Base-by-base conservation (phyloP, 2,888 invertebrate genomes). In the Mystacides longicornis region DNA sequence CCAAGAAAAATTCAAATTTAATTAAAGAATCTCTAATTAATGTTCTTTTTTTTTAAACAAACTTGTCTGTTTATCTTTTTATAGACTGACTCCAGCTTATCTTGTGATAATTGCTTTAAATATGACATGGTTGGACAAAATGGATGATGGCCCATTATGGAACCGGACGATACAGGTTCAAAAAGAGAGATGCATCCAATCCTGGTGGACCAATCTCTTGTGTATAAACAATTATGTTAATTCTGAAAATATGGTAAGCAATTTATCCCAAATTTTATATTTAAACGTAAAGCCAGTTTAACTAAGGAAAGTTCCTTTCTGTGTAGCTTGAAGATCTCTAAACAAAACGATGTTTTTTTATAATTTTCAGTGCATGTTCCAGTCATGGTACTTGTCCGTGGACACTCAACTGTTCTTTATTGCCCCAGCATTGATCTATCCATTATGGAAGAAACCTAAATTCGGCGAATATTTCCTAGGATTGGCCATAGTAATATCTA, bases 71-170 rank as follows among this genome's bases (percentile, higher is more conserved):
- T 37, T n/a, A 7, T 37, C 37, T 37, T 18, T 51, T 52, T 73
- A 48, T 67, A 86, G 86, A 63, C 76, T 89, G 59, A 88, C 88
- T 11, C 89, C 89, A 49, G 83, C 86, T 0, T 89, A 89, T 64
- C 66, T 82, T 55, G 79, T 87, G 1, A 79, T 89, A 16, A 79
- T 90, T 65, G 78, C 83, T 19, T 81, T 89, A 64, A 87, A 87
- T 67, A 81, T 83, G 68, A 87, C 88, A 0, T 82, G 86, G 78
- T 72, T 88, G 50, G 77, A 81, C 2, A 80, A 82, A 65, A 69
- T 87, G 21, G 86, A 84, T 18, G 81, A 81, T 60, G 90, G 90
- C 0, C 90, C 89, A 0, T 71, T 89, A 48, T 90, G 89, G 90
- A 74, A 81, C 31, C 73, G 78, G 18, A 75, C 77, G 60, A 75